Evolutionary conservation across 2,797 vertebrate genomes (phyloP), one percentile per base, ranked within the genome.

Genomic region (Falco berigora): DNA sequence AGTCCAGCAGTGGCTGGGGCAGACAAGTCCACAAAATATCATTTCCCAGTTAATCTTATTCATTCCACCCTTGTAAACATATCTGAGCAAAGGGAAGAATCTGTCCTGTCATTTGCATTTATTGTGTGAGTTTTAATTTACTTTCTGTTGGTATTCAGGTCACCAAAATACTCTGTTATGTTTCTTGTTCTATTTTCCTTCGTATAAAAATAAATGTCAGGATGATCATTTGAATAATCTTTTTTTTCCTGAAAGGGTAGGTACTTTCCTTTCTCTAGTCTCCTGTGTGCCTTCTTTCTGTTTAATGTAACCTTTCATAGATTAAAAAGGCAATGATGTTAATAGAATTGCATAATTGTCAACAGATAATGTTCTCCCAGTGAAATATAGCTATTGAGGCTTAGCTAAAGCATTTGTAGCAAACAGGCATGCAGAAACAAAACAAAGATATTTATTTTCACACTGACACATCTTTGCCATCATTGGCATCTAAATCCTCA

Each of bases 321-420:
- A 97, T 97, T 97, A 97, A 94, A 90, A 94, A 97, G 86, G 76
- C 96, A 97, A 84, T 96, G 62, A 91, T 97, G 94, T 97, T 97
- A 97, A 97, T 98, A 92, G 95, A 97, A 96, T 93, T 96, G 75
- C 90, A 96, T 95, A 96, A 96, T 97, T 96, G 96, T 97, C 85
- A 97, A 86, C 92, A 97, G 95, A 96, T 97, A 97, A 98, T 96
- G 85, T 91, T 91, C 90, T 97, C 58, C 38, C 50, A 59, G 88
- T 97, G 92, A 97, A 96, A 96, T 97, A 97, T 82, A 74, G 64
- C 86, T 95, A 87, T 61, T 87, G 96, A 94, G 88, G 92, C 87
- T 95, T 81, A 91, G 79, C 95, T 93, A 79, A 97, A 94, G 85
- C 92, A 93, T 94, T 96, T 94, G 90, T 62, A 95, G 79, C 82